A percentile compares a stretch with the other conserved stretches of the same genome.
Evolutionary conservation across 92 coral and sea anemone species (phyloP).

Genomic region (Porites divaricata): DNA sequence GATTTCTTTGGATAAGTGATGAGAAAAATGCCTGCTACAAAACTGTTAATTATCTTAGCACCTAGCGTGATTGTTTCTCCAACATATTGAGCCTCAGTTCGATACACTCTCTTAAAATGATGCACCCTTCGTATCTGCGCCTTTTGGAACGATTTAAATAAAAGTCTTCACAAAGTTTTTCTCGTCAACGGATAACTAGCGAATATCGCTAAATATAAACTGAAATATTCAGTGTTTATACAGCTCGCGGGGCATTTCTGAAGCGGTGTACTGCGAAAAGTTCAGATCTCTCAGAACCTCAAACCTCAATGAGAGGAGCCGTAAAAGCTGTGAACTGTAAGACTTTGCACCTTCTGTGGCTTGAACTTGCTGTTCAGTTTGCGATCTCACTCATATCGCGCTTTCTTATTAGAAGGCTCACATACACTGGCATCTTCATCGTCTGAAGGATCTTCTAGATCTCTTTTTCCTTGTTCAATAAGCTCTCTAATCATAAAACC

Average conservation of each 20-base stretch:
- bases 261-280: neutral
- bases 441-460: neutral
- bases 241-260: neutral
- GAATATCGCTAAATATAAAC: slow-evolving; percentile 17
- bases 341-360: neutral
- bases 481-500: slow-evolving; percentile 59
- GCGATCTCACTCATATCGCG: neutral
- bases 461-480: slow-evolving; percentile 35
- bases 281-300: neutral
- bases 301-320: too few species aligned
- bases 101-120: neutral
- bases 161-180: neutral
- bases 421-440: neutral
- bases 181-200: slow-evolving; percentile 4
- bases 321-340: too few species aligned
- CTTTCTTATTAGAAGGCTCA: neutral
- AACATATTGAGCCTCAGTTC: neutral
- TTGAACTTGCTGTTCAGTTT: neutral
- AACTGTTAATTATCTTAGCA: slow-evolving; percentile 45
- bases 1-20: slow-evolving; percentile 22
- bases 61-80: slow-evolving; percentile 24
- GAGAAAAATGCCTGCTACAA: slow-evolving; percentile 32
- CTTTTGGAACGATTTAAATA: slow-evolving; percentile 2
- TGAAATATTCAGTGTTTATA: neutral
- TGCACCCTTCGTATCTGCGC: neutral